These are phyloP conservation scores for Chelon labrosus DNA, from an alignment of 2,797 vertebrate species.

Conservation along the genomic window DNA sequence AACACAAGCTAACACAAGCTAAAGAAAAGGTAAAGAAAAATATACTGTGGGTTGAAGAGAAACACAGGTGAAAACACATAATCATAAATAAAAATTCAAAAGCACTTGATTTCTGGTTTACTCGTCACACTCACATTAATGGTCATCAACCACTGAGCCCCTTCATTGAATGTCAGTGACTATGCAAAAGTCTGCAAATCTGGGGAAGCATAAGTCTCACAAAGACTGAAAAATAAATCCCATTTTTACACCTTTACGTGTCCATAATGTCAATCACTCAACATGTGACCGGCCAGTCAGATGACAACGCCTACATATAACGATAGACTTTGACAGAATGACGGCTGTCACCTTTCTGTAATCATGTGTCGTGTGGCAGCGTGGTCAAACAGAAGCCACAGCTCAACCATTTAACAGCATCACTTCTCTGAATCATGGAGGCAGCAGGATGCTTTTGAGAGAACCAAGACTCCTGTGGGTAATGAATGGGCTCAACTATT, in stretches of 20 bases:
- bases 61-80: too few species aligned
- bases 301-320: constrained; percentile 1
- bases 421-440: neutral
- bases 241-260: neutral
- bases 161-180: neutral
- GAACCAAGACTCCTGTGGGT: neutral
- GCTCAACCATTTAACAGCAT: neutral
- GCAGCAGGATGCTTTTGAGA: neutral
- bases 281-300: neutral
- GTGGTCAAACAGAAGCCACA: neutral
- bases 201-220: neutral
- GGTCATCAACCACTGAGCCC: neutral
- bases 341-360: neutral
- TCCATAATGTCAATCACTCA: neutral
- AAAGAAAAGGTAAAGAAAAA: neutral
- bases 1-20: constrained; percentile 4
- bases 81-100: neutral
- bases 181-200: neutral
- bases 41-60: neutral
- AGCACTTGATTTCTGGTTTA: neutral
- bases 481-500: neutral
- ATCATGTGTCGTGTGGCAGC: neutral
- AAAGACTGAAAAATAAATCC: neutral
- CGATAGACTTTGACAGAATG: neutral
- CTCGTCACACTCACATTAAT: neutral